Base-by-base conservation (phyloP, 2,113 vertebrate genomes). In the Ondatra zibethicus region DNA sequence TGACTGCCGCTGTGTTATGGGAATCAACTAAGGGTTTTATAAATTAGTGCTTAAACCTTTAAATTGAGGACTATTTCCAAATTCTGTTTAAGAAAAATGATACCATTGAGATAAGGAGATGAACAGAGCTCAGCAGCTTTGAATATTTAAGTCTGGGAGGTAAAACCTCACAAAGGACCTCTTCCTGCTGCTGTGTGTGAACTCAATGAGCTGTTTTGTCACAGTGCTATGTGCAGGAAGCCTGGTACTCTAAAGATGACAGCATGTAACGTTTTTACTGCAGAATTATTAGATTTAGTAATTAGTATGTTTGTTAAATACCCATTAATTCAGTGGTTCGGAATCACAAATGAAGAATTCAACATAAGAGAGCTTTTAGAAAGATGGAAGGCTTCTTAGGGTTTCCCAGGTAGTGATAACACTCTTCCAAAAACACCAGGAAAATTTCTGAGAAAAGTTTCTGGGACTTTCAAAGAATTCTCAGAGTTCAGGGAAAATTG, bases 391-490 rank as follows among this genome's bases (percentile, higher is more conserved):
- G n/a, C 77, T 89, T 95, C 65, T 95, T 92, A 78, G 63, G 96
- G 91, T 76, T 94, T 98, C 97, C 90, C 93, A 97, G 92, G 66
- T 88, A 80, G 81, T 94, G 95, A 92, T 96, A 98, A 89, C 68
- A 78, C 86, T 97, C n/a, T 97, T 97, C 93, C 92, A 97, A 96
- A 98, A 98, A 98, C 75, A 93, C 0, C 0, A 93, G 85, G 93
- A 98, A 93, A 98, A 95, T 92, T 95, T 96, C 80, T 93, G 25
- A 97, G 97, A 94, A 95, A 97, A 96, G 94, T 86, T 96, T 97
- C 80, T 97, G 94, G 93, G 92, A 96, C 92, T 98, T 98, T 98
- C 82, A 78, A 96, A 98, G 94, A 98, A 98, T 94, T 3, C 66
- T 61, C 96, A 97, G 8, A 97, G 96, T 97, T 98, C 97, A 96